A percentile compares a stretch with the other conserved stretches of the same genome.
Conservation (phyloP, 2,113 vertebrate species). For the Otis tarda region DNA sequence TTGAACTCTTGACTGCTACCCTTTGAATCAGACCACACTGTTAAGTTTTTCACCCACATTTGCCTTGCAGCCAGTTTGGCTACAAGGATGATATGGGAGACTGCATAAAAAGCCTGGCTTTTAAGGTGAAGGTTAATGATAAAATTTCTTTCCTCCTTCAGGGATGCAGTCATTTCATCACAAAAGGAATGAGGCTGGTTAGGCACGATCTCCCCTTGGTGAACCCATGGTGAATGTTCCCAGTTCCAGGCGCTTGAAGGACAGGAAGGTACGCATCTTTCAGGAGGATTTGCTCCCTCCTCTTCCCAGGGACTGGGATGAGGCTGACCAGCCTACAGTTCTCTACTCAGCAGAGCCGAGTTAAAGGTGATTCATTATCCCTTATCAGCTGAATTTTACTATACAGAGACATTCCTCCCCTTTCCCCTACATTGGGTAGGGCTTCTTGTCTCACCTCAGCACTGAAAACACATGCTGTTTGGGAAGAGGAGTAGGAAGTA, state of each 20-base stretch:
- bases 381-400: conserved; percentile 47
- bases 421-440: conserved; percentile 28
- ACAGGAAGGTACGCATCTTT: background rate
- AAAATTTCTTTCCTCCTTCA: background rate
- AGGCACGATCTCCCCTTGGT: background rate
- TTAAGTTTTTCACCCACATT: background rate
- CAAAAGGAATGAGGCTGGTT: background rate
- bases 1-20: background rate
- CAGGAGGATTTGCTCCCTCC: background rate
- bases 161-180: background rate
- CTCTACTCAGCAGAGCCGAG: background rate
- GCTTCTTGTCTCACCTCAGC: conserved; percentile 6
- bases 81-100: background rate
- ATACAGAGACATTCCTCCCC: conserved; percentile 57
- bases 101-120: background rate
- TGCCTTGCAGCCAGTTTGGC: background rate
- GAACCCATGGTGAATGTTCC: background rate
- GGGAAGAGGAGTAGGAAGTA: background rate
- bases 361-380: conserved; percentile 41
- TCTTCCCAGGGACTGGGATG: background rate
- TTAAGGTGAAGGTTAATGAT: background rate
- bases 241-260: no score
- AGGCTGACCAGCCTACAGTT: background rate
- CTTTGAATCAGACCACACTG: background rate
- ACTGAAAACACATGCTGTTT: background rate